phyloP scores from a whole-genome alignment of 2,113 vertebrate genomes.

The Penelope pileata region DNA sequence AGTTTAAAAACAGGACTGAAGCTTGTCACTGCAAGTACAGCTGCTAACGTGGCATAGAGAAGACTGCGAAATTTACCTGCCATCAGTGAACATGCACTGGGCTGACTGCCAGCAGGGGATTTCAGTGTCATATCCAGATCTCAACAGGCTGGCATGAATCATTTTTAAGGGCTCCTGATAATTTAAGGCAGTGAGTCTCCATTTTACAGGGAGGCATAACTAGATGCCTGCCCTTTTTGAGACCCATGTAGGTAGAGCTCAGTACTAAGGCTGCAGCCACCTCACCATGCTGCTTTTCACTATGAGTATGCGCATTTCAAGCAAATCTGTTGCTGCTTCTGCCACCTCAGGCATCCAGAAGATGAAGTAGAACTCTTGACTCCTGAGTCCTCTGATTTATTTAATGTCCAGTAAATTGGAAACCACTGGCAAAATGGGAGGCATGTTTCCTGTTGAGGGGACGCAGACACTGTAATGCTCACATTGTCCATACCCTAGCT shows the following conservation, averaged over 20 bases:
- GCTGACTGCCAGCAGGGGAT: not conserved
- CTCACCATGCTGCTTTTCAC: not conserved
- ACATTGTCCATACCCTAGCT: not conserved
- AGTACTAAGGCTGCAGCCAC: not conserved
- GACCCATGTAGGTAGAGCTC: accelerated
- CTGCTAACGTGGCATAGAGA: accelerated
- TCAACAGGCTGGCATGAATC: not conserved
- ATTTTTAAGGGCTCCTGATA: not conserved
- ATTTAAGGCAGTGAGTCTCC: not conserved
- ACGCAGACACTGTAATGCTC: not conserved
- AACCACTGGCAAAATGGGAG: not conserved
- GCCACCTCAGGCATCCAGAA: not conserved
- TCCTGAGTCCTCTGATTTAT: not conserved
- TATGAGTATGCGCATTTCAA: not conserved
- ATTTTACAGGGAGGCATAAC: not conserved
- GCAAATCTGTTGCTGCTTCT: accelerated
- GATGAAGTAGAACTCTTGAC: not conserved
- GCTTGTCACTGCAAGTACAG: not conserved
- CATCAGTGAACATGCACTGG: accelerated
- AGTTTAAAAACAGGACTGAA: not conserved
- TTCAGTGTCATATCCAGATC: not conserved
- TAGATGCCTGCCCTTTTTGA: not conserved
- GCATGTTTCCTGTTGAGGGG: not conserved
- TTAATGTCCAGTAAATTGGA: not conserved
- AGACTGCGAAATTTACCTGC: not conserved